These are phyloP conservation scores for Mustela lutreola DNA, from an alignment of 2,113 vertebrate genomes.

Conservation along the genomic window DNA sequence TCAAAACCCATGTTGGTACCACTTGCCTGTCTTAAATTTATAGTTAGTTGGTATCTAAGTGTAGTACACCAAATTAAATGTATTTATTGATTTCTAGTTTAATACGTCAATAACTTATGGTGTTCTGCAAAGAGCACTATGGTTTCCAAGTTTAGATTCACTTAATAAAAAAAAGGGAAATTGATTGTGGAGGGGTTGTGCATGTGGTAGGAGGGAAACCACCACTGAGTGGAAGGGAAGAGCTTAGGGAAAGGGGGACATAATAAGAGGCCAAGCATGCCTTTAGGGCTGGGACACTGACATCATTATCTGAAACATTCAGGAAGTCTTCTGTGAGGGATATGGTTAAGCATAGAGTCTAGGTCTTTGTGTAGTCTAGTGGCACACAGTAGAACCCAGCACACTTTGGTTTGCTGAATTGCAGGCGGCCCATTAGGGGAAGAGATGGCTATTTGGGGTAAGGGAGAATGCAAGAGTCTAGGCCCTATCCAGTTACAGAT, in stretches of 20 bases:
- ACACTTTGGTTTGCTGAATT: background rate
- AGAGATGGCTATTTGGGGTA: background rate
- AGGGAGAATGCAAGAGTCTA: background rate
- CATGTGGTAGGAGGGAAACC: background rate
- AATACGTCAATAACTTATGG: background rate
- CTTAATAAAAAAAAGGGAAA: background rate
- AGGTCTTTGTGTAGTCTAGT: background rate
- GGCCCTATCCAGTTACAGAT: background rate
- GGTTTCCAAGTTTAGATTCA: background rate
- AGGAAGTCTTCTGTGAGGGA: background rate
- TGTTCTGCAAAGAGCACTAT: background rate
- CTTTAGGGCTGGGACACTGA: background rate
- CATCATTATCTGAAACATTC: background rate
- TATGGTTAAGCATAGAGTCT: background rate
- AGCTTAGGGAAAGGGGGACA: background rate
- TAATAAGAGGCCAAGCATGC: background rate
- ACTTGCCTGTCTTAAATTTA: constrained; percentile 35
- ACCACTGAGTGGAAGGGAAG: background rate
- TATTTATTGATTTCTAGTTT: constrained; percentile 44
- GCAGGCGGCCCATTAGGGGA: background rate
- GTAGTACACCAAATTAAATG: constrained; percentile 26
- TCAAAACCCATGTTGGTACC: constrained; percentile 42
- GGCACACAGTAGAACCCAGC: background rate
- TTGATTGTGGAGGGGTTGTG: background rate
- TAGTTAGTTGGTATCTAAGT: background rate